A percentile compares a stretch with the other conserved stretches of the same genome.
Evolutionary conservation across 2,888 invertebrate species (phyloP).

Genomic region (Caenorhabditis zanzibari): DNA sequence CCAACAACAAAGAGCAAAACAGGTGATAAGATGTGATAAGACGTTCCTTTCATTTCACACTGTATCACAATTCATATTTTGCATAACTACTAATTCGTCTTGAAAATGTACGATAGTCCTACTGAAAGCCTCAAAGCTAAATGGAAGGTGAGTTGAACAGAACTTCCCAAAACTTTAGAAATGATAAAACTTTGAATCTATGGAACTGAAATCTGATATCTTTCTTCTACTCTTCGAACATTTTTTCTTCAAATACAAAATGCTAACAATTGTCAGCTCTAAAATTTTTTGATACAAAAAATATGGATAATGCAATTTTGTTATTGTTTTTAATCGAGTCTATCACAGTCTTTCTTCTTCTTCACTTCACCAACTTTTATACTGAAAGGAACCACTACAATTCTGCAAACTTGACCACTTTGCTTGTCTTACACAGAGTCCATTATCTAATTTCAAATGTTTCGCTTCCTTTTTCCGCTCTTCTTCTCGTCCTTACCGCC

Average conservation of each 20-base stretch:
- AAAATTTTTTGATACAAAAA: neutral
- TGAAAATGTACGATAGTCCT: conserved; percentile 46
- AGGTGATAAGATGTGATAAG: conserved; percentile 43
- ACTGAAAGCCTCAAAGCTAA: conserved; percentile 30
- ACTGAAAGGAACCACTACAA: conserved; percentile 35
- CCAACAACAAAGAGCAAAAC: conserved; percentile 44
- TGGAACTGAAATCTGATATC: too few species aligned
- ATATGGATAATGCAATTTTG: neutral
- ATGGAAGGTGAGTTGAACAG: conserved; percentile 35
- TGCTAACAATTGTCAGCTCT: too few species aligned
- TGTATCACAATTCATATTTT: conserved; percentile 2
- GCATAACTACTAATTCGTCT: conserved; percentile 13
- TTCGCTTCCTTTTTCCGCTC: conserved; percentile 60
- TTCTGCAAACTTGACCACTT: conserved; percentile 53
- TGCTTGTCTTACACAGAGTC: conserved; percentile 66
- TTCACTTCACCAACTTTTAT: neutral
- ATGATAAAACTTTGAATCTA: too few species aligned
- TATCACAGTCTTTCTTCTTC: neutral
- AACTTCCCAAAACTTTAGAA: too few species aligned
- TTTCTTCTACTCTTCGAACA: too few species aligned
- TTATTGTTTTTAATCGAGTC: too few species aligned
- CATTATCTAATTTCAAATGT: conserved; percentile 70
- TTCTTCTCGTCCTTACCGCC: conserved; percentile 30
- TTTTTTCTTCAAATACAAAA: too few species aligned
- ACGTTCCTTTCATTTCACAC: conserved; percentile 27